Percentiles rank a stretch among this genome's conserved stretches.
Conservation (phyloP, 2,113 vertebrate genomes). For the Tyrannus savana region DNA sequence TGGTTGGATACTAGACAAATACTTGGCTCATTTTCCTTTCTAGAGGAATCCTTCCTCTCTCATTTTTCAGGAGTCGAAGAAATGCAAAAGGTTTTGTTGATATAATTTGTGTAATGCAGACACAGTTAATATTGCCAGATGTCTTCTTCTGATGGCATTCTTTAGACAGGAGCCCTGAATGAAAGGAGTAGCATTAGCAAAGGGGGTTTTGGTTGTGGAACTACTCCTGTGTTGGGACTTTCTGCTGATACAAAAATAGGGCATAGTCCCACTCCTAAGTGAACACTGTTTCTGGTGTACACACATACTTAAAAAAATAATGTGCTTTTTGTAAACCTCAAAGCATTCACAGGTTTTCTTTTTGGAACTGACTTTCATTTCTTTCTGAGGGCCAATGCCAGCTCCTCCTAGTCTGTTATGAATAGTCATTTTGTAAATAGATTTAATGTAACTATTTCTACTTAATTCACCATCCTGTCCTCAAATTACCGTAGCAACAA, state of each 20-base stretch:
- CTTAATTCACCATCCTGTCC: not conserved
- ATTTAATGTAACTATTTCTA: not conserved
- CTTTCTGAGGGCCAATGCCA: not conserved
- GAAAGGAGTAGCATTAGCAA: not conserved
- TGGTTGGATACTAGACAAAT: not conserved
- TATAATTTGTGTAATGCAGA: not conserved
- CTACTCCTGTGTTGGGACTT: not conserved
- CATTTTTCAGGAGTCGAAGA: not conserved
- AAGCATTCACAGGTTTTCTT: not conserved
- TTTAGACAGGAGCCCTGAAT: not conserved
- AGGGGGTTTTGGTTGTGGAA: not conserved
- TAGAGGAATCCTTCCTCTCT: not conserved
- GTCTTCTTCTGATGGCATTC: not conserved
- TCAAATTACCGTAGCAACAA: not conserved
- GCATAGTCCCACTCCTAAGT: not conserved
- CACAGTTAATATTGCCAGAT: not conserved
- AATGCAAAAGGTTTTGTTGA: not conserved
- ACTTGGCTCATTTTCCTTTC: not conserved
- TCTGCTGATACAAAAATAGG: not conserved
- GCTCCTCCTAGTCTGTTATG: not conserved
- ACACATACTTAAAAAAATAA: not conserved
- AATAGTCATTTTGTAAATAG: not conserved
- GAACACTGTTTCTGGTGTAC: not conserved
- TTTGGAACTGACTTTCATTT: not conserved
- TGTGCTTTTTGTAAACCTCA: not conserved